Conservation (phyloP, 92 coral and sea anemone genomes). For the Meandrina meandrites region DNA sequence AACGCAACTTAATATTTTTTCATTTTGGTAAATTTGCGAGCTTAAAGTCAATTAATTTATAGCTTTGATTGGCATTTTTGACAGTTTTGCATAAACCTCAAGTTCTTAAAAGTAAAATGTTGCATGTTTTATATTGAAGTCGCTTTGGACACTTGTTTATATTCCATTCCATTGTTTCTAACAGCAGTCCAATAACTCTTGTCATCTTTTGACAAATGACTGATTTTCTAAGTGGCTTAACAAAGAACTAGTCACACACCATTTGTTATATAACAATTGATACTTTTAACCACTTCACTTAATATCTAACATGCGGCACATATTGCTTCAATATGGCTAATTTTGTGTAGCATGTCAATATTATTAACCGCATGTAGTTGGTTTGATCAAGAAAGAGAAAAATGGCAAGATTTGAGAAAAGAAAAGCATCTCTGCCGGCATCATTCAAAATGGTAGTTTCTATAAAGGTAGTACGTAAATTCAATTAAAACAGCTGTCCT, state of each 20-base stretch:
- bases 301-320: constrained; percentile 6
- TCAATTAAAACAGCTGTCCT: neutral
- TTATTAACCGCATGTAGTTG: neutral
- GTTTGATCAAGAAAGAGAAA: neutral
- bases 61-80: neutral
- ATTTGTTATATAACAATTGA: neutral
- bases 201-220: constrained; percentile 12
- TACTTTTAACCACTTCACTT: neutral
- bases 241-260: neutral
- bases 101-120: neutral
- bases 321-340: neutral
- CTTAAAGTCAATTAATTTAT: neutral
- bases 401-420: constrained; percentile 16
- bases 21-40: neutral
- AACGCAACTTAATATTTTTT: neutral
- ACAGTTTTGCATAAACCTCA: neutral
- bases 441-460: constrained; percentile 46
- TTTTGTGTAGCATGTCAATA: neutral
- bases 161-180: neutral
- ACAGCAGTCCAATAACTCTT: neutral
- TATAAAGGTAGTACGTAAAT: constrained; percentile 16
- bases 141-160: neutral
- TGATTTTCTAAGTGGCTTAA: neutral
- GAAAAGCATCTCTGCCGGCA: constrained; percentile 68
- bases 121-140: neutral